Conservation (phyloP, 92 coral and sea anemone genomes). For the Phenganax subtilis region DNA sequence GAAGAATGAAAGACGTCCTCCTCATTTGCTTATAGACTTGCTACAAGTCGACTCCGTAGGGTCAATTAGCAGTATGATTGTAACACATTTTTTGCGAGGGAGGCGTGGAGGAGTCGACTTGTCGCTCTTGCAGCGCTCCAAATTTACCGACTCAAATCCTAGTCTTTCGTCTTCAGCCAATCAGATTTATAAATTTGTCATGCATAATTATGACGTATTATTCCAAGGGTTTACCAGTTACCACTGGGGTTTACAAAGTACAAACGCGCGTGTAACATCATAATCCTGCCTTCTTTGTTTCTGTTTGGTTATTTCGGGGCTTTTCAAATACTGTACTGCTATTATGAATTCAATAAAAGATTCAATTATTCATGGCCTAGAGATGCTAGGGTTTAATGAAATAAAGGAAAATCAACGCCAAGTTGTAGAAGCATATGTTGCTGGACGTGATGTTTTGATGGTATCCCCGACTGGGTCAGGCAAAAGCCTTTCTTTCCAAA, state of each 20-base stretch:
- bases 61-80: no score
- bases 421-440: conserved; percentile 34
- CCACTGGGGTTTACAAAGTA: neutral
- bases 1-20: no score
- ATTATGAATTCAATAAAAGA: neutral
- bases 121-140: neutral
- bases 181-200: no score
- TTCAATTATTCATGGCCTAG: conserved; percentile 14
- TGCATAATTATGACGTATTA: no score
- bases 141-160: neutral
- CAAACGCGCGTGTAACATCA: neutral
- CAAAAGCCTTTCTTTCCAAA: conserved; percentile 38
- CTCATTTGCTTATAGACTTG: no score
- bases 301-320: neutral
- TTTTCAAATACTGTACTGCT: neutral
- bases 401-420: conserved; percentile 16
- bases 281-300: neutral
- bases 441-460: conserved; percentile 29
- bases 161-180: neutral
- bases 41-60: no score
- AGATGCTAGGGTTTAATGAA: conserved; percentile 27
- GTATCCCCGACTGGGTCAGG: conserved; percentile 35
- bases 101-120: neutral
- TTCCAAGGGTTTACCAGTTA: neutral
- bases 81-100: no score